These are phyloP conservation scores for Diadema setosum DNA, from an alignment of 35 echinoderm and acorn worm species.

Conservation along the genomic window DNA sequence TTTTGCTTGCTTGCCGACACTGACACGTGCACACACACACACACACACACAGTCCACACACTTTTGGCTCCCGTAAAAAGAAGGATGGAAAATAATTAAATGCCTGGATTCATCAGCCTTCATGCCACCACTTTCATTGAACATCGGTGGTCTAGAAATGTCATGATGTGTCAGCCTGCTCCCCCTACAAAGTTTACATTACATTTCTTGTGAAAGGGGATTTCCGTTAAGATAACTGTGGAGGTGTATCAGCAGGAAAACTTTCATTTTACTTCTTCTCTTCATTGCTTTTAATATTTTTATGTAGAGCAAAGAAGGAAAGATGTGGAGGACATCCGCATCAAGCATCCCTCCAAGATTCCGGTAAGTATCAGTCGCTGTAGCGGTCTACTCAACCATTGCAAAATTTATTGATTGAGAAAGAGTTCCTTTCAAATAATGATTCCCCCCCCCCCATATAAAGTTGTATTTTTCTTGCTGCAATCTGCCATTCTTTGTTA, in stretches of 20 bases:
- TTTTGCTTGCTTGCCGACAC: no score
- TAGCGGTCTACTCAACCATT: background rate
- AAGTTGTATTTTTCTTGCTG: no score
- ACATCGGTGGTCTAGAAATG: no score
- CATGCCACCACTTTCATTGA: no score
- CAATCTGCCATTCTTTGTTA: no score
- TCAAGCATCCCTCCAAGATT: conserved; percentile 79
- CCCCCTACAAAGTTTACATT: background rate
- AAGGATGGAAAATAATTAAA: no score
- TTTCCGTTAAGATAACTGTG: background rate
- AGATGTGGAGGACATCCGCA: conserved; percentile 87
- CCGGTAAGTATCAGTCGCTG: conserved; percentile 51
- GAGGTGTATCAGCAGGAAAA: background rate
- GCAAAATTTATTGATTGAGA: background rate
- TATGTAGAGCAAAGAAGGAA: conserved; percentile 68
- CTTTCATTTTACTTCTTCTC: background rate
- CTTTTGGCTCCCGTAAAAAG: no score
- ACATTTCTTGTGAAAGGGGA: background rate
- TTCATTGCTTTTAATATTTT: background rate
- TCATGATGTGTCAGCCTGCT: background rate
- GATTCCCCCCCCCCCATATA: no score
- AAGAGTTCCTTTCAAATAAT: background rate
- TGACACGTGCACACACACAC: no score
- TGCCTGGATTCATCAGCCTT: no score
- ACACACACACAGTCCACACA: no score